phyloP scores from a whole-genome alignment of 23 tunicate genomes.

The Diplosoma virens region DNA sequence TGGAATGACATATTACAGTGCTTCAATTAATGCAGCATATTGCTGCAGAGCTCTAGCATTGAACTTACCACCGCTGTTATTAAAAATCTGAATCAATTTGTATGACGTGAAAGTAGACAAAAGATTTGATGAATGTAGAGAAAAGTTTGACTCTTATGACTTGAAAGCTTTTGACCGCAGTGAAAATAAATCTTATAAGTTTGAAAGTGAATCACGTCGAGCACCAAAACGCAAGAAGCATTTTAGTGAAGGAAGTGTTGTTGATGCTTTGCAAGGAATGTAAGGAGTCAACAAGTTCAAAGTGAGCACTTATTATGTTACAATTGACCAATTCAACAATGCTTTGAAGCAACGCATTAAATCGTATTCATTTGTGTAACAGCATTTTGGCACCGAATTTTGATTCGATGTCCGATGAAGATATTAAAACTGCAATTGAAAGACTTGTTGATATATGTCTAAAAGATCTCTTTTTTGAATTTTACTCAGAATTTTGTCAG shows the following conservation, averaged over 20 bases:
- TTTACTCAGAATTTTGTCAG: background rate
- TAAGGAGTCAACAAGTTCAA: constrained; percentile 7
- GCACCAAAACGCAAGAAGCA: constrained; percentile 13
- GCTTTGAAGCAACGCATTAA: constrained; percentile 11
- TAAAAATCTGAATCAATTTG: constrained; percentile 8
- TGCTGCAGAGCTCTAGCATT: constrained; percentile 14
- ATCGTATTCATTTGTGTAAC: constrained; percentile 1
- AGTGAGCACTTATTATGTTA: constrained; percentile 6
- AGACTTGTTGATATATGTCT: background rate
- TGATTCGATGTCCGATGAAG: constrained; percentile 9
- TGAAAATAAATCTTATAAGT: background rate
- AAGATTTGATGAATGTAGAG: constrained; percentile 15
- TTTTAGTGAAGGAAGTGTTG: constrained; percentile 6
- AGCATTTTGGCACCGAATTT: constrained; percentile 12
- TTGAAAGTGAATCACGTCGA: constrained; percentile 15
- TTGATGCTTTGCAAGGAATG: constrained; percentile 7
- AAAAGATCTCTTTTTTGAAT: constrained; percentile 1
- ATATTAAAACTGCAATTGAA: constrained; percentile 14
- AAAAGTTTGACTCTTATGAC: no score
- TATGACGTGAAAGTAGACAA: no score
- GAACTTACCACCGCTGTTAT: constrained; percentile 10
- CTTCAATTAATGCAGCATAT: constrained; percentile 3
- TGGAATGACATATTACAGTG: background rate
- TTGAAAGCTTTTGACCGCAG: no score
- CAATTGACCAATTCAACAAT: constrained; percentile 7